Evolutionary conservation across 2,888 invertebrate genomes (phyloP).

Genomic region (Timandra comae): DNA sequence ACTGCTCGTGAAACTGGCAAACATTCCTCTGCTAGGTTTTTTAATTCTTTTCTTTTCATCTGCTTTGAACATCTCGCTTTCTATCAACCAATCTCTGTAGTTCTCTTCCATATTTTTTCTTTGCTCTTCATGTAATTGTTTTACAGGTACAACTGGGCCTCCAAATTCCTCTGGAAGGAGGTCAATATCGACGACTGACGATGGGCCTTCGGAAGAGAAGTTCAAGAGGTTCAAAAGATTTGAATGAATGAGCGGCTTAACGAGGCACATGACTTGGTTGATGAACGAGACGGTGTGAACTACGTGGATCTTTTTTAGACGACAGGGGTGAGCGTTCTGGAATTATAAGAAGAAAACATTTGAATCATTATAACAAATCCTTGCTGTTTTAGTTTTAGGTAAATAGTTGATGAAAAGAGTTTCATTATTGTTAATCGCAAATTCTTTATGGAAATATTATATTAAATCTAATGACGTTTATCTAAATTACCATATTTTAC

Average conservation of each 20-base stretch:
- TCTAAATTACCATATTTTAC: too few relatives aligned
- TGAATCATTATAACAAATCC: too few relatives aligned
- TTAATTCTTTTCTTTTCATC: slow-evolving; percentile 67
- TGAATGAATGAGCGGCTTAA: slow-evolving; percentile 79
- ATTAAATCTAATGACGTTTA: too few relatives aligned
- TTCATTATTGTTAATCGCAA: too few relatives aligned
- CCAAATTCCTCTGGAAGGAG: slow-evolving; percentile 77
- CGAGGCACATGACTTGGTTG: slow-evolving; percentile 81
- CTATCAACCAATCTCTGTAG: slow-evolving; percentile 79
- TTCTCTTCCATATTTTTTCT: slow-evolving; percentile 74
- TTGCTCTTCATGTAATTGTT: slow-evolving; percentile 75
- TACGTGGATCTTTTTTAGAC: slow-evolving; percentile 80
- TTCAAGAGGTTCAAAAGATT: slow-evolving; percentile 78
- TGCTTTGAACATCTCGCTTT: slow-evolving; percentile 75
- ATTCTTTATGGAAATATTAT: too few relatives aligned
- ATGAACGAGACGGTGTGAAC: slow-evolving; percentile 81
- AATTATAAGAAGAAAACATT: too few relatives aligned
- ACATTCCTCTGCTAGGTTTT: slow-evolving; percentile 68
- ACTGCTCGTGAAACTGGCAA: slow-evolving; percentile 67
- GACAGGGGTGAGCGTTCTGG: slow-evolving; percentile 81
- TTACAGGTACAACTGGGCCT: slow-evolving; percentile 72
- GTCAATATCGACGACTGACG: slow-evolving; percentile 59
- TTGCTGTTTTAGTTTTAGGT: too few relatives aligned
- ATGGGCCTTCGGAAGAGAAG: slow-evolving; percentile 73
- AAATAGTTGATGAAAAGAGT: too few relatives aligned